phyloP scores from a whole-genome alignment of 2,113 vertebrate genomes.

The Lichenostomus cassidix region DNA sequence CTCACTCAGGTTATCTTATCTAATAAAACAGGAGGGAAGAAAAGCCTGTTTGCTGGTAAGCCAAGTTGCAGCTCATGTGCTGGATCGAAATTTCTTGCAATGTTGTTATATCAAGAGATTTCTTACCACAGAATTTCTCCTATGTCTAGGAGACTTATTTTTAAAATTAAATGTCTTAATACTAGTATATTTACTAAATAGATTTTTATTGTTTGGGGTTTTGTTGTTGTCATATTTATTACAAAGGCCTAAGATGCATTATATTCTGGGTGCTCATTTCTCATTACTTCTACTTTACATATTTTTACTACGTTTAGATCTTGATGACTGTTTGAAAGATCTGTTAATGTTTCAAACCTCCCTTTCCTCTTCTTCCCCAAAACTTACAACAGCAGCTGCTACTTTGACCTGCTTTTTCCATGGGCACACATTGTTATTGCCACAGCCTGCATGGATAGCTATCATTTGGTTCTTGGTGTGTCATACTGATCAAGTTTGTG shows the following conservation, averaged over 20 bases:
- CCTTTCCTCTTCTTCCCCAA: not conserved
- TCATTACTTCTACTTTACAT: not conserved
- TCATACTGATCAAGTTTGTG: not conserved
- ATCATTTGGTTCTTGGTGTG: not conserved
- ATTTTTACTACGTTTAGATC: not conserved
- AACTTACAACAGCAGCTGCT: not conserved
- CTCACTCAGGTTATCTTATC: not conserved
- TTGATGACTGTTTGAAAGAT: not conserved
- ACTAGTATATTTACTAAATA: not conserved
- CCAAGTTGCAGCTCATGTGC: not conserved
- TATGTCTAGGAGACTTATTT: not conserved
- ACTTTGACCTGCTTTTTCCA: not conserved
- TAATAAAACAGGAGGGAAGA: not conserved
- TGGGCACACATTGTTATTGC: not conserved
- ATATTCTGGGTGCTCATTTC: not conserved
- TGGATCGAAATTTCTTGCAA: not conserved
- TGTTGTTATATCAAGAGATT: not conserved
- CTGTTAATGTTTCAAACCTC: not conserved
- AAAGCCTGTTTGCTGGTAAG: not conserved
- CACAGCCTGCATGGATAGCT: not conserved
- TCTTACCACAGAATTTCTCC: not conserved
- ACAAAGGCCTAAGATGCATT: not conserved
- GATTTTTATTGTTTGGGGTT: rapidly evolving
- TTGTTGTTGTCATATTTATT: not conserved
- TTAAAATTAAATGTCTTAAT: not conserved